phyloP scores from a whole-genome alignment of 2,888 invertebrate species.

The Unio pictorum region DNA sequence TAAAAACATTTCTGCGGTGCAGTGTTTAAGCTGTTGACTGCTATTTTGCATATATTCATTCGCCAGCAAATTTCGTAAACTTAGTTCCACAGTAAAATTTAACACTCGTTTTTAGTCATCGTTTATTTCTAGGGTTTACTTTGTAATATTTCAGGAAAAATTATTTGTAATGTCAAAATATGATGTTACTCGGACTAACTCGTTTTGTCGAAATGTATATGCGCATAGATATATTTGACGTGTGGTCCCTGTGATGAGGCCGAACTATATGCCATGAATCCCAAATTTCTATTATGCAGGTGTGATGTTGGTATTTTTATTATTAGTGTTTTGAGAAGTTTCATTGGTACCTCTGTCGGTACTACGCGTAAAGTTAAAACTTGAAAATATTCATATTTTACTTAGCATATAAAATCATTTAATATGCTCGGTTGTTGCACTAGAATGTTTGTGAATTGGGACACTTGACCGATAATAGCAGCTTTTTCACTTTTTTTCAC shows the following conservation, averaged over 20 bases:
- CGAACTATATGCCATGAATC: conserved; percentile 32
- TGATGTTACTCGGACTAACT: neutral
- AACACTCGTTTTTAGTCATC: neutral
- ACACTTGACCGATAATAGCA: too few relatives aligned
- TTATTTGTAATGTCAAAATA: neutral
- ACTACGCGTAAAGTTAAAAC: too few relatives aligned
- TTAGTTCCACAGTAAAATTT: conserved; percentile 8
- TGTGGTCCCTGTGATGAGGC: conserved; percentile 41
- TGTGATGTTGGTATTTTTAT: conserved; percentile 32
- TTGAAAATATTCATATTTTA: too few relatives aligned
- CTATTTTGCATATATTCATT: conserved; percentile 54
- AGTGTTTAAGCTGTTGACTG: conserved; percentile 14
- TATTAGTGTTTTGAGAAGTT: too few relatives aligned
- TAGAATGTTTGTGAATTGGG: too few relatives aligned
- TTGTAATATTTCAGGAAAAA: neutral
- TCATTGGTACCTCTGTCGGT: too few relatives aligned
- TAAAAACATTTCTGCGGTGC: conserved; percentile 1
- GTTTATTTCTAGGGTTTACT: neutral
- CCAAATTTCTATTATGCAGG: conserved; percentile 50
- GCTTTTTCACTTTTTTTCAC: too few relatives aligned
- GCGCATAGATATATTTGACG: conserved; percentile 32
- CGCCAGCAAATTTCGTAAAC: conserved; percentile 16
- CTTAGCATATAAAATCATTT: too few relatives aligned
- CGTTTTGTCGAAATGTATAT: neutral
- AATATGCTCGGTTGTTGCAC: too few relatives aligned